These are phyloP conservation scores for Stegana nigrithorax DNA, from an alignment of 2,888 invertebrate genomes.

Conservation along the genomic window DNA sequence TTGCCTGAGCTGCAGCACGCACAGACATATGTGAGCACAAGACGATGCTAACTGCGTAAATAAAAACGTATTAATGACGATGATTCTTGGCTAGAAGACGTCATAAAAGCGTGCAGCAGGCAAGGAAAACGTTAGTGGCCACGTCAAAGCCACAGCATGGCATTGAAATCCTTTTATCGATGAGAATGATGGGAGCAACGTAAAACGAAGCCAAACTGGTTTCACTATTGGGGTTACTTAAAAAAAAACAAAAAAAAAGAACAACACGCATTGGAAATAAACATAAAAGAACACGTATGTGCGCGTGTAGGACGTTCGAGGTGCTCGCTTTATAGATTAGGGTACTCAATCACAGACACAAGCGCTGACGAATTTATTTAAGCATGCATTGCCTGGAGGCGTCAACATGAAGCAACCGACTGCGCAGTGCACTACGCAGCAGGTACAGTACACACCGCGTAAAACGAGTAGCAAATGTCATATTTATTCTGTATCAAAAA, in stretches of 20 bases:
- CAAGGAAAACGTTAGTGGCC: neutral
- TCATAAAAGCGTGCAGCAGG: neutral
- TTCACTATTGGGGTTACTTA: too few relatives aligned
- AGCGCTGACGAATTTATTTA: slow-evolving; percentile 51
- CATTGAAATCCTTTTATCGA: slow-evolving; percentile 11
- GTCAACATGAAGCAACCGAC: too few relatives aligned
- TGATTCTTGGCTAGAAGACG: slow-evolving; percentile 6
- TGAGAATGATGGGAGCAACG: too few relatives aligned
- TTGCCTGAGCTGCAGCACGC: too few relatives aligned
- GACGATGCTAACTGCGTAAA: slow-evolving; percentile 25
- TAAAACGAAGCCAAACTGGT: too few relatives aligned
- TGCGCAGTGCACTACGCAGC: neutral
- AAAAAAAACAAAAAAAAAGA: neutral
- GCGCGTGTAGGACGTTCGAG: neutral
- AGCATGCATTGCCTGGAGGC: slow-evolving; percentile 23
- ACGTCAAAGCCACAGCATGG: slow-evolving; percentile 9
- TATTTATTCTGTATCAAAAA: too few relatives aligned
- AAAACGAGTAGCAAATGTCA: slow-evolving; percentile 7
- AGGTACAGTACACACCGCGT: slow-evolving; percentile 14
- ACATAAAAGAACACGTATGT: neutral
- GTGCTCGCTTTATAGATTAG: slow-evolving; percentile 4
- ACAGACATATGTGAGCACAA: neutral
- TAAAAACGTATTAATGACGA: slow-evolving; percentile 54
- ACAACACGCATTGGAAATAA: neutral
- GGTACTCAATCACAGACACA: slow-evolving; percentile 48